Evolutionary conservation across 1,140 invertebrate genomes (phyloP).

Genomic region (Rhopalosiphum padi): DNA sequence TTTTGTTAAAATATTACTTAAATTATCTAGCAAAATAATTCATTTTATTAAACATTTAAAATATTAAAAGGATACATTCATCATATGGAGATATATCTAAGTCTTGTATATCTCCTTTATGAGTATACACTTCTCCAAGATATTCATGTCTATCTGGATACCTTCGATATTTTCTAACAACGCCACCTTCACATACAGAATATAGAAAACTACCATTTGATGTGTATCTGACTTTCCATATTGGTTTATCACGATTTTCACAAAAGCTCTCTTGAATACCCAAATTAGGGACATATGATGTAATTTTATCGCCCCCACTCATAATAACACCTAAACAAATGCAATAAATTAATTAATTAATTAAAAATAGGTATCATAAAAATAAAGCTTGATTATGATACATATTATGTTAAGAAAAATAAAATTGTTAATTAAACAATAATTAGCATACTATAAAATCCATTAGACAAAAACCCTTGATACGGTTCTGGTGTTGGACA

Average conservation of each 20-base stretch:
- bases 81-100: conserved; percentile 68
- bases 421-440: not conserved
- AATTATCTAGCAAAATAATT: not conserved
- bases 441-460: conserved; percentile 65
- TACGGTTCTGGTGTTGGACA: conserved; percentile 66
- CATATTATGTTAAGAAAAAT: not conserved
- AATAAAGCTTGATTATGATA: not conserved
- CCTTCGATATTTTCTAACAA: conserved; percentile 65
- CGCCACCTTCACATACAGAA: conserved; percentile 66
- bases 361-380: not conserved
- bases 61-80: conserved; percentile 67
- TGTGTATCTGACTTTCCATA: conserved; percentile 66
- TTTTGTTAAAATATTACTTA: not conserved
- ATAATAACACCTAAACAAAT: conserved; percentile 64
- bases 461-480: conserved; percentile 64
- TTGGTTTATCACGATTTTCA: conserved; percentile 64
- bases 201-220: conserved; percentile 67
- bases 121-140: conserved; percentile 66
- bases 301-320: conserved; percentile 66
- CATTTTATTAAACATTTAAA: not conserved
- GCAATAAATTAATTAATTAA: not conserved
- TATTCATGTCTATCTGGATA: conserved; percentile 67
- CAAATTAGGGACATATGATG: conserved; percentile 66
- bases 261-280: conserved; percentile 65
- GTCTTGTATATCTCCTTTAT: conserved; percentile 67